phyloP scores from a whole-genome alignment of 2,113 vertebrate species.

The Pygoscelis antarcticus region DNA sequence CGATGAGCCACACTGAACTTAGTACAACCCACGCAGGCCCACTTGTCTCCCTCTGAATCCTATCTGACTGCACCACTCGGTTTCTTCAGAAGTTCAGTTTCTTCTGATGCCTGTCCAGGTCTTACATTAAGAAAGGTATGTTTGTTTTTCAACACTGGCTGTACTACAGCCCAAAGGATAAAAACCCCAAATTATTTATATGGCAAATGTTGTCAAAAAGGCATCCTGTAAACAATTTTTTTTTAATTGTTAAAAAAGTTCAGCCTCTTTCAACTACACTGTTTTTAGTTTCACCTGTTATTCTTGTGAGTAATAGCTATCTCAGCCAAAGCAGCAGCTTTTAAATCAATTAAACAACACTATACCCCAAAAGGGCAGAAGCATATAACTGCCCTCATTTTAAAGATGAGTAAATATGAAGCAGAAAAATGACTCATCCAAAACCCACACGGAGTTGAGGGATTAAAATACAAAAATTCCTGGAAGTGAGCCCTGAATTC shows the following conservation, averaged over 20 bases:
- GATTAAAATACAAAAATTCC: constrained; percentile 47
- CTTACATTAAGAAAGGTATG: not conserved
- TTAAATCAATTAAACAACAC: constrained; percentile 20
- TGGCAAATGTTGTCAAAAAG: not conserved
- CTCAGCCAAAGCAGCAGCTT: constrained; percentile 30
- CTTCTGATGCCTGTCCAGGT: not conserved
- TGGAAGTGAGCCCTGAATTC: constrained; percentile 36
- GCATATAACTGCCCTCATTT: not conserved
- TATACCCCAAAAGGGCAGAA: constrained; percentile 14
- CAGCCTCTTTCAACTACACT: not conserved
- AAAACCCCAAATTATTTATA: not conserved
- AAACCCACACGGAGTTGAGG: not conserved
- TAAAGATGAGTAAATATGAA: constrained; percentile 47
- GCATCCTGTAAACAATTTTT: not conserved
- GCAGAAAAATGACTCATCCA: constrained; percentile 49
- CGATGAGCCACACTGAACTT: not conserved
- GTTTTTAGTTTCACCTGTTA: not conserved
- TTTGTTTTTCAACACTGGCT: not conserved
- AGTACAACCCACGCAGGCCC: not conserved
- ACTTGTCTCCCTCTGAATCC: not conserved
- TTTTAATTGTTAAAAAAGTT: not conserved
- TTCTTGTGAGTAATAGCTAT: too few species aligned
- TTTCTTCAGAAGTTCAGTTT: not conserved
- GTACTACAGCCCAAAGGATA: not conserved
- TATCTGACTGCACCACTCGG: not conserved